Conservation (phyloP, 2,797 vertebrate genomes). For the Falco cherrug region DNA sequence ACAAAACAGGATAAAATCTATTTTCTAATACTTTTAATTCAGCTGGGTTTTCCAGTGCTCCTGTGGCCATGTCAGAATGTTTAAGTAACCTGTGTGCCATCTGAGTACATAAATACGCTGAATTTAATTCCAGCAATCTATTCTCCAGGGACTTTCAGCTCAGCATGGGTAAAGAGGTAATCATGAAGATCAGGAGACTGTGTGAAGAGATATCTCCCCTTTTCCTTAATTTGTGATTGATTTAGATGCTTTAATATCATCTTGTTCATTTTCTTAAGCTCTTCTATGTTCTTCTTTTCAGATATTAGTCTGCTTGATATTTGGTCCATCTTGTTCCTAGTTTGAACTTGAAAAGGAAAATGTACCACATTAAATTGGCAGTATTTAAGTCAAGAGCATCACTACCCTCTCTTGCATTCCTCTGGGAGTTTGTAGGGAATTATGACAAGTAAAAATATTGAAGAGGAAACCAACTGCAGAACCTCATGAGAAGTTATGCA, state of each 20-base stretch:
- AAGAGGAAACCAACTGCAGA: background rate
- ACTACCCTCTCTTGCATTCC: background rate
- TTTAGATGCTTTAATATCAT: conserved; percentile 72
- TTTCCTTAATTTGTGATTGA: conserved; percentile 57
- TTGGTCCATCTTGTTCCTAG: conserved; percentile 74
- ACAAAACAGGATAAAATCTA: background rate
- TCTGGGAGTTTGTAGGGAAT: background rate
- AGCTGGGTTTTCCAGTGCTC: background rate
- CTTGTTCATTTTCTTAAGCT: conserved; percentile 77
- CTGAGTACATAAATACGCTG: background rate
- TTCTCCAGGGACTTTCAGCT: background rate
- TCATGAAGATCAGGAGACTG: conserved; percentile 1
- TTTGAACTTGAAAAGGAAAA: conserved; percentile 77
- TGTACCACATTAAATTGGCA: background rate
- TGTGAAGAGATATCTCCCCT: background rate
- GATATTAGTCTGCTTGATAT: conserved; percentile 72
- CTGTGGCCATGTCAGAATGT: background rate
- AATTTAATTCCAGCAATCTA: background rate
- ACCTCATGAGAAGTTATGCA: background rate
- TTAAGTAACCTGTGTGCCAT: background rate
- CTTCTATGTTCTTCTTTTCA: conserved; percentile 75
- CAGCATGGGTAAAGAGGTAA: background rate
- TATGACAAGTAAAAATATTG: background rate
- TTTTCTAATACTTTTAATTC: background rate
- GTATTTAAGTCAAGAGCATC: background rate